Percentiles rank a stretch among this genome's conserved stretches.
phyloP scores from a whole-genome alignment of 2,888 invertebrate genomes.

The Chymomyza amoena region DNA sequence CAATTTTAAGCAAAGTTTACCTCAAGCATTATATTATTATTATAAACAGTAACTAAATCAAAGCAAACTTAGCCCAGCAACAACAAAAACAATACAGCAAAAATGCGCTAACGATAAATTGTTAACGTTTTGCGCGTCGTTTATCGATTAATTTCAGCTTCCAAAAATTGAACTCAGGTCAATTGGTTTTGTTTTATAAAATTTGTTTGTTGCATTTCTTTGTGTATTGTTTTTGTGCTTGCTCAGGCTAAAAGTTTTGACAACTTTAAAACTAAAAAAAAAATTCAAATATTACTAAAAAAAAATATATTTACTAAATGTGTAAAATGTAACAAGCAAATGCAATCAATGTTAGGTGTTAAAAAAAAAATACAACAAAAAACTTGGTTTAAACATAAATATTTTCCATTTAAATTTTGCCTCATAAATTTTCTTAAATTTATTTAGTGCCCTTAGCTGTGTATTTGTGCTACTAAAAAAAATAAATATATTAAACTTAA shows the following conservation, averaged over 20 bases:
- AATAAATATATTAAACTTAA: background rate
- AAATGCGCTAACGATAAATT: background rate
- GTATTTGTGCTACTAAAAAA: slow-evolving; percentile 6
- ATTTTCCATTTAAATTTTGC: slow-evolving; percentile 1
- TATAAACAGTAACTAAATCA: background rate
- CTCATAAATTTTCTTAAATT: background rate
- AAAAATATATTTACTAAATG: slow-evolving; percentile 19
- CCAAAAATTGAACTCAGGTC: slow-evolving; percentile 15
- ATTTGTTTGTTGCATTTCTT: slow-evolving; percentile 15
- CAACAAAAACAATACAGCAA: background rate
- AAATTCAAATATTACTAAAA: background rate
- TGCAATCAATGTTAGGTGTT: slow-evolving; percentile 40
- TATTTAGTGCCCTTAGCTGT: slow-evolving; percentile 30
- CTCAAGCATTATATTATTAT: background rate
- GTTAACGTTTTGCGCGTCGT: background rate
- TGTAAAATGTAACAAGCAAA: slow-evolving; percentile 14
- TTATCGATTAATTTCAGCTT: slow-evolving; percentile 11
- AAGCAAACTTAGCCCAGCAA: background rate
- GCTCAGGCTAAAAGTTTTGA: background rate
- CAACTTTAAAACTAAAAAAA: slow-evolving; percentile 2
- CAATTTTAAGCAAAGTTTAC: slow-evolving; percentile 7
- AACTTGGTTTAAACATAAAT: slow-evolving; percentile 31
- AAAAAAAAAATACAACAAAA: slow-evolving; percentile 12
- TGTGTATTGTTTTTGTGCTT: slow-evolving; percentile 1
- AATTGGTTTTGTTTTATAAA: slow-evolving; percentile 9